Base-by-base conservation (phyloP, 2,888 invertebrate genomes). In the Yponomeuta sedellus region DNA sequence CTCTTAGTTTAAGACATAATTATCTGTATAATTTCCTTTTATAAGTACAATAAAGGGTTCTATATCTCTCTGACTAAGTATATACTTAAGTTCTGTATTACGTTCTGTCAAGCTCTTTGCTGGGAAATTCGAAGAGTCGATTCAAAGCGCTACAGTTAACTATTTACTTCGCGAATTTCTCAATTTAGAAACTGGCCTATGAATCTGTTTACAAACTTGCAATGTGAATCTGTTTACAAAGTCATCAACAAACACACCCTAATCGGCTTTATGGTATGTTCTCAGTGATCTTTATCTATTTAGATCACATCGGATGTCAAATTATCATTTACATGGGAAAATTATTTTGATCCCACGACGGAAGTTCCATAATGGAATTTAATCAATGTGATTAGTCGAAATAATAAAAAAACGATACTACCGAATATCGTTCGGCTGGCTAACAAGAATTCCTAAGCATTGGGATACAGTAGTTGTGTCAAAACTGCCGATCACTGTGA, bases 401-500 rank as follows among this genome's bases (percentile, higher is more conserved):
- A n/a, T 25, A 10, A 61, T 61, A 28, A 25, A 25, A 34, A 22
- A 11, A n/a, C n/a, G 20, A 20, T 19, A 59, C 59, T 59, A 59
- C 59, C 20, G 59, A 59, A 59, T 59, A 59, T 25, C 59, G 59
- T 25, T 12, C 59, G 25, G 10, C 16, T 52, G 5, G 16, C 44
- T 52, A 59, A n/a, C 61, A 28, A 61, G 61, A 61, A 61, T 16
- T 61, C 34, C 61, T n/a, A 16, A 63, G 44, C 40, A 63, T 44
- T 63, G 44, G 5, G 19, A 20, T 22, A 44, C 63, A 75, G 73
- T 74, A 66, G 57, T 67, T 70, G 69, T 70, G 71, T 73, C 70
- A 71, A 73, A 73, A 73, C 69, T 68, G 70, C 73, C 70, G 74
- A 74, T 77, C 73, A 75, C 77, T 77, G 75, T 75, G 75, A 77